Base-by-base conservation (phyloP, 2,797 vertebrate species). In the Coregonus sp. region DNA sequence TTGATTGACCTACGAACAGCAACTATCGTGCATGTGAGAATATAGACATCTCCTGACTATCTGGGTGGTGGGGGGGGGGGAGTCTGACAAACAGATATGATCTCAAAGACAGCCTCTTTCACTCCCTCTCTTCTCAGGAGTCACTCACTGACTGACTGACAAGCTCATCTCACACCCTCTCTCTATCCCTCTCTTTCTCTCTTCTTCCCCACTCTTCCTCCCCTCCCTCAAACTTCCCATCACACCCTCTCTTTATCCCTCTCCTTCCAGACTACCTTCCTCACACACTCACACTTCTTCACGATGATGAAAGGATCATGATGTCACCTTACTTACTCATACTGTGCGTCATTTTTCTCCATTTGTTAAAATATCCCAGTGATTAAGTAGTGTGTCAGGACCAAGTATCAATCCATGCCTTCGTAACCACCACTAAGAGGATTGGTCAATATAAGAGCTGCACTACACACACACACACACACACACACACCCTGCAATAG, bases 391-490 rank as follows among this genome's bases (percentile, higher is more conserved):
- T 25, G 51, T 85, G 89, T 89, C 89, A 74, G 81, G 85, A 83
- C 82, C 89, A 90, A 86, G 90, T 91, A 93, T 93, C 92, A 93
- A 94, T 94, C 90, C 86, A 72, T 81, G 77, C 82, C 84, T 91
- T 87, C 81, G 82, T 90, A 90, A 91, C 90, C 89, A 85, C 81
- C 87, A 89, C 87, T 90, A 91, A 91, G 91, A 86, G 78, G 81
- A 89, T 84, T 80, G 85, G 84, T 82, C 86, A 75, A 81, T 88
- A 83, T 83, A 77, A 81, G 72, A 71, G 65, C 51, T 71, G 9
- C 9, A 47, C 40, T 2, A 47, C 40, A 47, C 40, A 47, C 40
- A 2, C 40, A 11, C 37, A 40, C 37, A 7, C 37, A 1, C 37
- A 40, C 37, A 40, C 37, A 2, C 37, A 40, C 37, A 7, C 37